Evolutionary conservation across 2,888 invertebrate genomes (phyloP), one percentile per base, ranked within the genome.

Genomic region (Hirtodrosophila histrioides): DNA sequence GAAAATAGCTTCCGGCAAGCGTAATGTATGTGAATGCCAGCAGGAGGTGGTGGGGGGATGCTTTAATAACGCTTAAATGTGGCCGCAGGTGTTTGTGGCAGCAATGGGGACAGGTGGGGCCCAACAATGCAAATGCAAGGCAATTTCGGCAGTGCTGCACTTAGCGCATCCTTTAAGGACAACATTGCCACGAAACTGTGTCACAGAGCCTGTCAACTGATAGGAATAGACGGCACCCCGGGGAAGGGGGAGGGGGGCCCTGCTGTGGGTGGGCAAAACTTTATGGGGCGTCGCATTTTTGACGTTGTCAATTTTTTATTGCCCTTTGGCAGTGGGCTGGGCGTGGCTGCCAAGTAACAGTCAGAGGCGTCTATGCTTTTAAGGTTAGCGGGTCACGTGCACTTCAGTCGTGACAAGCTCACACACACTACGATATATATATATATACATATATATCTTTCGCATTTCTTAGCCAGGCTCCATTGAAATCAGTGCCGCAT

Each of bases 381-480:
- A 82, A 66, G 87, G 87, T 87, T 82, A 85, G 73, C 87, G 65
- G 82, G 82, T 87, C 82, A 82, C 87, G 85, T 87, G 87, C 85
- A 62, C 58, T 72, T 60, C 69, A 73, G 57, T 33, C 65, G 45
- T 75, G 58, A 65, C 64, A 64, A 48, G 63, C 62, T 36, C 43
- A 48, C n/a, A 48, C n/a, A 39, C 17, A 27, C 6, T 12, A 56
- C 17, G 8, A 11, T 11, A 11, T 17, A 33, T 11, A 10, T 12
- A 23, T 40, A 44, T 36, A 37, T 37, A 23, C 24, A 23, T 9
- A 10, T 17, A 39, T 41, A 41, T 51, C 31, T 35, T 11, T 35
- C 35, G 54, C 36, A 53, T 46, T 48, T 12, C 39, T 46, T 35
- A n/a, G 39, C n/a, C 17, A 39, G 23, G 12, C 66, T 27, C 27